Evolutionary conservation across 2,113 vertebrate genomes (phyloP).

Genomic region (Bagarius yarrelli): DNA sequence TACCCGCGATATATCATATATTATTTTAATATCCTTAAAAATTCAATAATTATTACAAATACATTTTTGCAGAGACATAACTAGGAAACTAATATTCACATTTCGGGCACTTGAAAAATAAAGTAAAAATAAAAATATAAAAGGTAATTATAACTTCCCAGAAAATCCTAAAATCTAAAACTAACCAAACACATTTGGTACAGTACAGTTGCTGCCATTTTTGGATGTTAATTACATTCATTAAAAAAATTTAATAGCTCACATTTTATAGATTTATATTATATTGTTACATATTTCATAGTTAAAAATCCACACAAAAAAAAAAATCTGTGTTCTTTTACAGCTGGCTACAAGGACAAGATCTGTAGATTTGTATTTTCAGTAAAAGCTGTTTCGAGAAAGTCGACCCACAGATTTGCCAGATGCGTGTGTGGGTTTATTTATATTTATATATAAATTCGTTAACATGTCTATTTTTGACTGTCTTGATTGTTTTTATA

Average conservation of each 20-base stretch:
- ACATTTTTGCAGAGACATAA: no score
- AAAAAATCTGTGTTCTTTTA: neutral
- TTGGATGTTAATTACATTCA: slow-evolving; percentile 16
- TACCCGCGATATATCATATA: no score
- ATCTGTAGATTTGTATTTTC: neutral
- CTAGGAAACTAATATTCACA: no score
- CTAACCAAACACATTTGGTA: slow-evolving; percentile 41
- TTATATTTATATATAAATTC: no score
- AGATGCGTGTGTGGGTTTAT: no score
- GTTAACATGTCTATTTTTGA: no score
- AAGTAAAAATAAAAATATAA: slow-evolving; percentile 46
- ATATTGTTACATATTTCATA: neutral
- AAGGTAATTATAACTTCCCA: slow-evolving; percentile 39
- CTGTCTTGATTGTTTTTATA: no score
- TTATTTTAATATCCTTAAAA: no score
- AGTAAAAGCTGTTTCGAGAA: no score
- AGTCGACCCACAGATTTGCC: no score
- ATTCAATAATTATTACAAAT: no score
- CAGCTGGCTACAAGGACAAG: neutral
- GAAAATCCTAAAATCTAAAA: slow-evolving; percentile 53
- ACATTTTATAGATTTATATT: neutral
- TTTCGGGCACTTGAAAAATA: no score
- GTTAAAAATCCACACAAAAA: neutral
- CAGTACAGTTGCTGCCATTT: slow-evolving; percentile 48
- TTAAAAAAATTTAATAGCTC: neutral